Evolutionary conservation across 2,797 vertebrate genomes (phyloP).

Genomic region (Danio jaintianensis): DNA sequence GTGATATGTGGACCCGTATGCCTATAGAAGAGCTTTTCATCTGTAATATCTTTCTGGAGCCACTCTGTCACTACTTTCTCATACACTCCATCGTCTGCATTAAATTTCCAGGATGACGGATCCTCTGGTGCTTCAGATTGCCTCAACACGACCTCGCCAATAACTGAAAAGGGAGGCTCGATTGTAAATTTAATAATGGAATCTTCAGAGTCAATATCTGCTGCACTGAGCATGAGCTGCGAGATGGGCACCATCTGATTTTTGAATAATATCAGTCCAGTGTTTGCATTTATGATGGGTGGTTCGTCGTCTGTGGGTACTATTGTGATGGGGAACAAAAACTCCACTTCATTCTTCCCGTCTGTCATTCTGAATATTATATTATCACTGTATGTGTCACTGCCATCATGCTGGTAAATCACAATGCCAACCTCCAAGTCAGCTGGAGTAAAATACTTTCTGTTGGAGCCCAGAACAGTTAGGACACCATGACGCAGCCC

Average conservation of each 20-base stretch:
- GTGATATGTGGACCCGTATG: slow-evolving; percentile 89
- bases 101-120: slow-evolving; percentile 86
- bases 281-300: slow-evolving; percentile 91
- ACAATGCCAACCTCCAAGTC: slow-evolving; percentile 84
- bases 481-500: slow-evolving; percentile 90
- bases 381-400: slow-evolving; percentile 93
- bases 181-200: slow-evolving; percentile 86
- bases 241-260: slow-evolving; percentile 86
- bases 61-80: slow-evolving; percentile 90
- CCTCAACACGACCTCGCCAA: slow-evolving; percentile 85
- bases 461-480: slow-evolving; percentile 76
- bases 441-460: slow-evolving; percentile 84
- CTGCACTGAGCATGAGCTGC: slow-evolving; percentile 86
- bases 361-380: slow-evolving; percentile 91
- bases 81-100: slow-evolving; percentile 80
- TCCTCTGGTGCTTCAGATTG: slow-evolving; percentile 86
- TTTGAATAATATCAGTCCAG: slow-evolving; percentile 88
- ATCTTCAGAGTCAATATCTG: slow-evolving; percentile 94
- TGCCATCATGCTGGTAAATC: slow-evolving; percentile 92
- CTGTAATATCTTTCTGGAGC: slow-evolving; percentile 89
- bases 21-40: slow-evolving; percentile 89
- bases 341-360: slow-evolving; percentile 88
- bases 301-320: slow-evolving; percentile 94
- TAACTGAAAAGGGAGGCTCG: slow-evolving; percentile 75
- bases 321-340: slow-evolving; percentile 93